A percentile compares a stretch with the other conserved stretches of the same genome.
These are phyloP conservation scores for Forbesichthys papilliferus DNA, from an alignment of 2,113 vertebrate genomes.

Conservation along the genomic window DNA sequence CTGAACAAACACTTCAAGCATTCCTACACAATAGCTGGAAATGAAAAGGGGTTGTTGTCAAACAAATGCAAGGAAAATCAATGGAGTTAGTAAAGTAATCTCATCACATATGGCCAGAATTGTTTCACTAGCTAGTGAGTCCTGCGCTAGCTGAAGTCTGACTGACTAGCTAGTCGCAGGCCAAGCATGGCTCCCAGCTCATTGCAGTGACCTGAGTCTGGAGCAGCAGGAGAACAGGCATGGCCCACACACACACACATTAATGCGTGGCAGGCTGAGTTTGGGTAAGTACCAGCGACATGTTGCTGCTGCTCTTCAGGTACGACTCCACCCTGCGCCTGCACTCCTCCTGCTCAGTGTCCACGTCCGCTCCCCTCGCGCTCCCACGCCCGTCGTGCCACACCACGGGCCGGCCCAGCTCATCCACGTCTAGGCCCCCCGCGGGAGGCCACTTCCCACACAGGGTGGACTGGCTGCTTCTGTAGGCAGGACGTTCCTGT, in stretches of 20 bases:
- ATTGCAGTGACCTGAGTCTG: too few species aligned
- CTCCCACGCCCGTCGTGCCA: slow-evolving; percentile 33
- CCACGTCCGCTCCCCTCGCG: slow-evolving; percentile 28
- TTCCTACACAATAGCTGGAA: too few species aligned
- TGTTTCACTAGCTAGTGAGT: too few species aligned
- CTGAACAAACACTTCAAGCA: too few species aligned
- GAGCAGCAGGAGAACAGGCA: not conserved
- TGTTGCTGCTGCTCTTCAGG: slow-evolving; percentile 71
- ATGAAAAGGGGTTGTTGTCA: too few species aligned
- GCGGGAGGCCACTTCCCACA: slow-evolving; percentile 56
- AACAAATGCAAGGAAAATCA: too few species aligned
- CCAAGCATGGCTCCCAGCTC: too few species aligned
- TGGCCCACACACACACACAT: not conserved
- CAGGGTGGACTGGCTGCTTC: slow-evolving; percentile 80
- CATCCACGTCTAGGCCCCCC: slow-evolving; percentile 77
- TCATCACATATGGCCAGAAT: too few species aligned
- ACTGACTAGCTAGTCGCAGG: too few species aligned
- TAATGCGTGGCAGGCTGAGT: not conserved
- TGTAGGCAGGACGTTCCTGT: slow-evolving; percentile 57
- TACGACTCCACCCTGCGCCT: slow-evolving; percentile 58
- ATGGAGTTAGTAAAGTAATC: too few species aligned
- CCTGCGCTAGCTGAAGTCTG: too few species aligned
- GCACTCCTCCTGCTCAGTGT: slow-evolving; percentile 51
- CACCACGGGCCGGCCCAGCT: slow-evolving; percentile 64
- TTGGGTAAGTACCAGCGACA: slow-evolving; percentile 64